Base-by-base conservation (phyloP, 2,113 vertebrate species). In the Tor tambroides region DNA sequence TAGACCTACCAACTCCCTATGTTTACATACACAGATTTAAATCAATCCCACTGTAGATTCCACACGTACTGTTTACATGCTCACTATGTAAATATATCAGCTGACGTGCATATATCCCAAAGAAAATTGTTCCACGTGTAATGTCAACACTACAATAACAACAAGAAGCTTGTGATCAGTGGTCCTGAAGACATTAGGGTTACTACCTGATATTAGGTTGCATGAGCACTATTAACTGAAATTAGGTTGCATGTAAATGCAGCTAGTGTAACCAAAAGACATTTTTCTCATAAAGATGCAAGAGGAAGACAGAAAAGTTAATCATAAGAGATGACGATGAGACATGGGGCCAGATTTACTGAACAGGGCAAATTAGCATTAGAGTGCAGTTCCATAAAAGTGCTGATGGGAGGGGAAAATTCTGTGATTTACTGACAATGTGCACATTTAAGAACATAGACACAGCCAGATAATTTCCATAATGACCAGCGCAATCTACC, bases 21-120 rank as follows among this genome's bases (percentile, higher is more conserved):
- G 80, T 67, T 82, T 82, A 82, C 61, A 30, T 2, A 41, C 11
- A 80, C 61, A 82, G 80, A 82, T 69, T 82, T 11, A 21, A 21
- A 79, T 23, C 17, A 79, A 32, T 56, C 26, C 49, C 41, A 15
- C 41, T 75, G 78, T 4, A 38, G 54, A n/a, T 61, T 61, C 21
- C 61, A 69, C 61, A 21, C 14, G 61, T 67, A 49, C n/a, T 67
- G 41, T 67, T 82, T 82, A 82, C 30, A 46, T 82, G n/a, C 35
- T 30, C 4, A 8, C 23, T 21, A 67, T 82, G 15, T 65, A 67
- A 43, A 82, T 79, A 41, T 80, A 61, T 63, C 12, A 12, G 19
- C 43, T 63, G 38, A 63, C 79, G 56, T 63, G 79, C 56, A 67
- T 67, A 23, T 67, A 67, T 6, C 8, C 49, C 2, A 0, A 79